Percentiles rank a stretch among this genome's conserved stretches.
These are phyloP conservation scores for Anthoscopus minutus DNA, from an alignment of 2,113 vertebrate genomes.

Conservation along the genomic window DNA sequence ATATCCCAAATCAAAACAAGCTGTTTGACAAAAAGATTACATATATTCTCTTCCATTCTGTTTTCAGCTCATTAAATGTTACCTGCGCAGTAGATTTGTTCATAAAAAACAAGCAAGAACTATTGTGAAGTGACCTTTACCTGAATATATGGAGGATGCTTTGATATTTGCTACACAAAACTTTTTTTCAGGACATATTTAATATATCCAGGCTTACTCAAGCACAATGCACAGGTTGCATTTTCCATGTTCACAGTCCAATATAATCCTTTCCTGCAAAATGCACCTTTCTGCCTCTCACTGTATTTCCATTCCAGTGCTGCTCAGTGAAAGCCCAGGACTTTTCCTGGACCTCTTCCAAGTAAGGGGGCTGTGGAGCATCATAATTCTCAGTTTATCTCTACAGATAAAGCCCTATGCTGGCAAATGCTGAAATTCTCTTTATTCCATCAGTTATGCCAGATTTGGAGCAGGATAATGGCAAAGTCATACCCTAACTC, in stretches of 20 bases:
- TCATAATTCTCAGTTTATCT: not conserved
- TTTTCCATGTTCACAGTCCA: not conserved
- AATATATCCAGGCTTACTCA: not conserved
- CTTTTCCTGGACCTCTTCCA: not conserved
- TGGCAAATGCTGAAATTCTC: not conserved
- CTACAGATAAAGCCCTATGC: not conserved
- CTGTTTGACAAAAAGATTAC: not conserved
- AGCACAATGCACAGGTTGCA: not conserved
- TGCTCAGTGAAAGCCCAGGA: not conserved
- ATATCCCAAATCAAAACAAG: constrained; percentile 17
- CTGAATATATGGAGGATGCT: not conserved
- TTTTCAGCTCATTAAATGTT: not conserved
- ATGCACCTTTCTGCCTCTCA: not conserved
- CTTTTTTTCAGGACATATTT: not conserved
- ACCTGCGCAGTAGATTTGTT: not conserved
- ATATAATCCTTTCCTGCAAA: not conserved
- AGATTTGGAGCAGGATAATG: not conserved
- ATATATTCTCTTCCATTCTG: not conserved
- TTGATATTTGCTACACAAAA: not conserved
- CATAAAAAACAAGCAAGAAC: not conserved
- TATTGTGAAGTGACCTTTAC: not conserved
- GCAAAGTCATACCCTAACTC: not conserved
- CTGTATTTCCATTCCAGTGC: not conserved
- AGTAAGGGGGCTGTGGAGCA: not conserved
- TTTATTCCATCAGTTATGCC: not conserved